Conservation (phyloP, 2,888 invertebrate genomes). For the Apotomis turbidana region DNA sequence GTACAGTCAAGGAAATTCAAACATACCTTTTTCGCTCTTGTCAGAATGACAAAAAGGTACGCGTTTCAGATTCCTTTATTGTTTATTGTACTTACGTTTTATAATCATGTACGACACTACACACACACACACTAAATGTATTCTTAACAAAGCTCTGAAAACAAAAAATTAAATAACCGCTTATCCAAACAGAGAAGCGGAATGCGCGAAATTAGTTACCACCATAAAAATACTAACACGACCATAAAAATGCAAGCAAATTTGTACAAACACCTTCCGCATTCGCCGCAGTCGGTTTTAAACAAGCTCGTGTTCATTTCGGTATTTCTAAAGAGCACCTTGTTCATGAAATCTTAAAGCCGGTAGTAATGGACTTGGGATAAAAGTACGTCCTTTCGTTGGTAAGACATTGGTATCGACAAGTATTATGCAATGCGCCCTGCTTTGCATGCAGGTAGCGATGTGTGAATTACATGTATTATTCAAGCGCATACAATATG, state of each 20-base stretch:
- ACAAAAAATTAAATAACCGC: constrained; percentile 6
- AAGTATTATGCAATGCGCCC: constrained; percentile 10
- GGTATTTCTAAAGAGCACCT: neutral
- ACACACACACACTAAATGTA: neutral
- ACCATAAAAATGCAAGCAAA: constrained; percentile 31
- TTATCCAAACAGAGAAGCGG: constrained; percentile 5
- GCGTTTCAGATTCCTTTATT: no score
- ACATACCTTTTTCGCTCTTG: no score
- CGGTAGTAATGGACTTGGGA: neutral
- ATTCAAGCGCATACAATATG: constrained; percentile 27
- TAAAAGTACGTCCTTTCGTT: neutral
- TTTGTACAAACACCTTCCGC: constrained; percentile 33
- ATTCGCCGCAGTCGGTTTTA: neutral
- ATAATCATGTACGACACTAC: no score
- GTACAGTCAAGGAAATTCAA: no score
- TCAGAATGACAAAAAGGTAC: no score
- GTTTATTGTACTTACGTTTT: no score
- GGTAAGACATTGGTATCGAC: neutral
- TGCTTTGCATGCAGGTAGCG: constrained; percentile 27
- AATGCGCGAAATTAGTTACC: constrained; percentile 21
- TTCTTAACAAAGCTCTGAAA: neutral
- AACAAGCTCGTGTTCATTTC: no score
- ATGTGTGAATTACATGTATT: constrained; percentile 37
- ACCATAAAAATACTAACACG: constrained; percentile 22
- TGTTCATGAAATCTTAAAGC: neutral